Evolutionary conservation across 1,140 invertebrate species (phyloP).

Genomic region (Goniozus legneri): DNA sequence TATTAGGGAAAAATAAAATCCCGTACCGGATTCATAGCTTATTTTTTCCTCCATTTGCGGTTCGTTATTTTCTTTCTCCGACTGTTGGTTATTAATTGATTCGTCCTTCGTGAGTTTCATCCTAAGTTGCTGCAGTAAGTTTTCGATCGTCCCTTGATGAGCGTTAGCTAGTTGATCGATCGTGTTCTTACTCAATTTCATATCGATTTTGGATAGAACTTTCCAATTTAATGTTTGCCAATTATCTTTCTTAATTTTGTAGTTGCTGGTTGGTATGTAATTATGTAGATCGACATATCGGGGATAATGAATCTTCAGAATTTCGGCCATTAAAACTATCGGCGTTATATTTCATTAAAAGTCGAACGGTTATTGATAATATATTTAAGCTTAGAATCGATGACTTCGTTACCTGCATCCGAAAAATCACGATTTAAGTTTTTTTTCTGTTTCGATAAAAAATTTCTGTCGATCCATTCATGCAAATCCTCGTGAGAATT

Average conservation of each 20-base stretch:
- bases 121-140: constrained; percentile 54
- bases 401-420: constrained; percentile 57
- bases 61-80: not conserved
- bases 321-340: constrained; percentile 63
- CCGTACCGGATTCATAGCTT: too few species aligned
- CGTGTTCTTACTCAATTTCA: constrained; percentile 54
- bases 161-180: constrained; percentile 61
- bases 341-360: not conserved
- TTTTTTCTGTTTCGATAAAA: constrained; percentile 57
- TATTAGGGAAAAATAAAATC: too few species aligned
- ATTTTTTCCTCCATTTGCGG: too few species aligned
- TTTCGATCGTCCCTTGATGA: constrained; percentile 58
- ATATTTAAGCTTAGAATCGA: not conserved
- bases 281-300: constrained; percentile 68
- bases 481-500: constrained; percentile 37
- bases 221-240: constrained; percentile 70
- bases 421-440: constrained; percentile 66
- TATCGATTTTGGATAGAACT: constrained; percentile 59
- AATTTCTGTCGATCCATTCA: constrained; percentile 60
- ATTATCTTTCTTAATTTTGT: constrained; percentile 62
- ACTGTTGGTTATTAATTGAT: not conserved
- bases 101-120: constrained; percentile 22
- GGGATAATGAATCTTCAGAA: constrained; percentile 64
- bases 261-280: constrained; percentile 63
- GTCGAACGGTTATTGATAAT: not conserved